Base-by-base conservation (phyloP, 2,888 invertebrate genomes). In the Dioctria rufipes region DNA sequence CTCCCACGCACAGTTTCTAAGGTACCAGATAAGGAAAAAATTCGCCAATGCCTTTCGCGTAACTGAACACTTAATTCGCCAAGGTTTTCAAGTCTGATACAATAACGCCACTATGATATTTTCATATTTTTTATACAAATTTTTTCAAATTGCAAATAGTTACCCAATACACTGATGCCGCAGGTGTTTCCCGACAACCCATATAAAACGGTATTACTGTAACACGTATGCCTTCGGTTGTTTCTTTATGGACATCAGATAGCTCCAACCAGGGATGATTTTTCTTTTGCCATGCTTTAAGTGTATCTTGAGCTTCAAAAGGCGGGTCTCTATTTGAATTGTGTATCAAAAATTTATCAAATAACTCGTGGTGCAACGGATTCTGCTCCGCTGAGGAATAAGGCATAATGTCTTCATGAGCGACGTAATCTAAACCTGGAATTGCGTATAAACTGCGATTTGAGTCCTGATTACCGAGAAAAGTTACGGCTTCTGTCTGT, bases 191-290 rank as follows among this genome's bases (percentile, higher is more conserved):
- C 81, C 97, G 92, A 86, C 95, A 96, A 51, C 98, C 98, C 96
- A 98, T 97, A 87, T 98, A 98, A 90, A 98, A 99, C 0, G 99
- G 99, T 88, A 98, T 99, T 80, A 99, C 99, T 9, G 99, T 99
- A 54, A 99, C 96, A 71, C 98, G 92, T 83, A 98, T 94, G 2
- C 95, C 94, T 89, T 99, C 98, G 0, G 99, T 99, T 0, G 98
- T 98, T 90, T 99, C 98, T 85, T 96, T 95, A 88, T 98, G 98
- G 6, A 99, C 98, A 89, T 98, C 98, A 49, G 98, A 97, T 81
- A 99, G 90, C 87, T 98, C 98, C 60, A 99, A 89, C 98, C 98
- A 98, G 0, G 98, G 97, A 88, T 98, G 97, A 90, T 98, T 98
- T 88, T 98, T 97, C 86, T 98, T 96, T 88, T 98, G 98, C 98